These are phyloP conservation scores for Hylyphantes graminicola DNA, from an alignment of 1,140 invertebrate genomes.

Conservation along the genomic window DNA sequence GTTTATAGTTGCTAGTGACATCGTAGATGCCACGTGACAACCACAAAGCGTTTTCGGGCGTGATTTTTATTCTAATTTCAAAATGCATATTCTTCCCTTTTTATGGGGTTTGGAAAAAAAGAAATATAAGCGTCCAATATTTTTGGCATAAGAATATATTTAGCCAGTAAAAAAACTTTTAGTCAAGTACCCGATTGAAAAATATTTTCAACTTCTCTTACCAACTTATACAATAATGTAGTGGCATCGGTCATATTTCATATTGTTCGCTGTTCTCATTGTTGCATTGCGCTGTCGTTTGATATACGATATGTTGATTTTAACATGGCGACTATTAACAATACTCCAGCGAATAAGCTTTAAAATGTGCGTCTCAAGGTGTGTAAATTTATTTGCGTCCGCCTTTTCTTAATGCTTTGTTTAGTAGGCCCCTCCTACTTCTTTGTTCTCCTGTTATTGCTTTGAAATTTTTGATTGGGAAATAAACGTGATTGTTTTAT, in stretches of 20 bases:
- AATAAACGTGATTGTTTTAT: neutral
- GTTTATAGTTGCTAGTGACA: no score
- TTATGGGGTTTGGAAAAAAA: no score
- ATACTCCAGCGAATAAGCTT: constrained; percentile 16
- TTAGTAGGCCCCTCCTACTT: constrained; percentile 4
- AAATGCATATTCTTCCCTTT: no score
- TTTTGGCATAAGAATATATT: no score
- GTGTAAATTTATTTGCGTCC: constrained; percentile 1
- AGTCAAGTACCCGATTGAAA: no score
- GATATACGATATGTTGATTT: constrained; percentile 20
- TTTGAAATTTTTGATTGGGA: neutral
- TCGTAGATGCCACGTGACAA: no score
- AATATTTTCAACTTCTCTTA: no score
- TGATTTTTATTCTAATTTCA: no score
- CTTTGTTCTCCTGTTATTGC: constrained; percentile 13
- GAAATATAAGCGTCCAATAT: no score
- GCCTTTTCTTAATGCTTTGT: constrained; percentile 7
- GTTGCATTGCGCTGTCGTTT: constrained; percentile 7
- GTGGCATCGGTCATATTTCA: neutral
- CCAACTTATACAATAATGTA: no score
- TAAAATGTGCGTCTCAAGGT: neutral
- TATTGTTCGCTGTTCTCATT: constrained; percentile 3
- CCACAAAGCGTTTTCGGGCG: no score
- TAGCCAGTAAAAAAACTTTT: no score
- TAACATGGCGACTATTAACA: neutral